Evolutionary conservation across 2,888 invertebrate genomes (phyloP).

Genomic region (Protodeltote pygarga): DNA sequence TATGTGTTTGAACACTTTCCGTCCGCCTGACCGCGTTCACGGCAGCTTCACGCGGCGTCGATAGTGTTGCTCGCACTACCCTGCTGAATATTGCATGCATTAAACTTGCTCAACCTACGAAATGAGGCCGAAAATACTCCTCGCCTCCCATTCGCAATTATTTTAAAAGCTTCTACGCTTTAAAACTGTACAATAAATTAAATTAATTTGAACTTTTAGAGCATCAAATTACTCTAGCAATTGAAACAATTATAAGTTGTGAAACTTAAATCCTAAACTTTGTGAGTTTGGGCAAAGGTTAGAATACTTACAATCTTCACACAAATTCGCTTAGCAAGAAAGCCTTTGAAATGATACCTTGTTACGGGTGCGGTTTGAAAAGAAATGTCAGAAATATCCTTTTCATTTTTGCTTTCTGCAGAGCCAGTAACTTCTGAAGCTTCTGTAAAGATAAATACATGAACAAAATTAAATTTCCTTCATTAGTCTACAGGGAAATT

Average conservation of each 20-base stretch:
- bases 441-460: slow-evolving; percentile 28
- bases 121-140: slow-evolving; percentile 36
- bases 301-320: slow-evolving; percentile 10
- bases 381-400: slow-evolving; percentile 41
- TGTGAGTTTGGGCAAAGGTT: slow-evolving; percentile 1
- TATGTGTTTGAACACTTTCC: slow-evolving; percentile 29
- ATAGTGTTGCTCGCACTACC: slow-evolving; percentile 39
- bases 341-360: slow-evolving; percentile 51
- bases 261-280: slow-evolving; percentile 3
- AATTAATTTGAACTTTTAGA: slow-evolving; percentile 4
- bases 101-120: slow-evolving; percentile 48
- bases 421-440: slow-evolving; percentile 16
- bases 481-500: slow-evolving; percentile 34
- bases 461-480: slow-evolving; percentile 28
- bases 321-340: slow-evolving; percentile 25
- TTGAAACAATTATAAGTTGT: slow-evolving; percentile 5
- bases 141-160: slow-evolving; percentile 30
- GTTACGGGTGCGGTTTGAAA: slow-evolving; percentile 45
- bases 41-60: slow-evolving; percentile 7
- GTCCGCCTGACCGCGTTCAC: slow-evolving; percentile 26
- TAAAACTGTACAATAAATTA: slow-evolving; percentile 9
- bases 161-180: slow-evolving; percentile 40
- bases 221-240: background rate
- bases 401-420: slow-evolving; percentile 20
- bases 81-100: slow-evolving; percentile 54